Conservation (phyloP, 2,113 vertebrate species). For the Cyphomyrus plagiostoma region DNA sequence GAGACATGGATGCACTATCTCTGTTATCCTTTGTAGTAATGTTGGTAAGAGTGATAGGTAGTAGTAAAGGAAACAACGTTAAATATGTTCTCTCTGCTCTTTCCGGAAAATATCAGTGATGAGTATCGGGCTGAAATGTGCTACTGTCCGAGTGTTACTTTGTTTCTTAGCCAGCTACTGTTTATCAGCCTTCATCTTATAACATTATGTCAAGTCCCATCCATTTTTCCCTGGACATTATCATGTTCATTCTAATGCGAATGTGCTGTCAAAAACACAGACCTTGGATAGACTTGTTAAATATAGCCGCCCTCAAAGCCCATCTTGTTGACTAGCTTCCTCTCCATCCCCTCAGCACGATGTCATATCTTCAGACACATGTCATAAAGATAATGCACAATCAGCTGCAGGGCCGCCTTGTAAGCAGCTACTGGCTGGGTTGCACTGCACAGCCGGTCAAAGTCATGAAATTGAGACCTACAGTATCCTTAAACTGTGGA, state of each 20-base stretch:
- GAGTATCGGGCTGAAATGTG: background rate
- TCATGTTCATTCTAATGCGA: background rate
- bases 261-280: too few species aligned
- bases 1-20: background rate
- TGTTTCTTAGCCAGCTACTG: background rate
- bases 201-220: background rate
- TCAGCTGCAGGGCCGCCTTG: too few species aligned
- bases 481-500: background rate
- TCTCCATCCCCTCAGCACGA: background rate
- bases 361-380: background rate
- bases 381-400: too few species aligned
- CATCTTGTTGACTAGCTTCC: background rate
- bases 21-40: background rate
- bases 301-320: background rate
- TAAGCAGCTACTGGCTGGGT: background rate
- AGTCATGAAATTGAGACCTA: background rate
- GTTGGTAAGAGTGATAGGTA: background rate
- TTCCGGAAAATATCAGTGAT: background rate
- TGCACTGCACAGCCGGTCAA: background rate
- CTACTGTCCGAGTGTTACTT: background rate
- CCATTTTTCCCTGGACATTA: background rate
- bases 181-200: background rate
- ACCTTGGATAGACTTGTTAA: background rate
- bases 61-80: background rate
- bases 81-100: background rate